phyloP scores from a whole-genome alignment of 1,140 invertebrate species.

The Platyura marginata region DNA sequence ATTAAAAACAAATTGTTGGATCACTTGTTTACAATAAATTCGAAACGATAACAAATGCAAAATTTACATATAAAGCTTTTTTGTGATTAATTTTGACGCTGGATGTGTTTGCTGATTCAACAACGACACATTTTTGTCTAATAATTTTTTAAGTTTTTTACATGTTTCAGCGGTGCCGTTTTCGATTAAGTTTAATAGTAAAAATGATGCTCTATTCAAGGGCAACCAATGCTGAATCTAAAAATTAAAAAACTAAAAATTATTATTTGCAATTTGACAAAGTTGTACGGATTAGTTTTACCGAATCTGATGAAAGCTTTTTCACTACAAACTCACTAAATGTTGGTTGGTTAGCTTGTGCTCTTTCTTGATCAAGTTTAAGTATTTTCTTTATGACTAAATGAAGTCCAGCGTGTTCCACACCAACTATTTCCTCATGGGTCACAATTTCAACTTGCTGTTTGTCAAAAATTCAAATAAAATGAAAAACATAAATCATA shows the following conservation, averaged over 20 bases:
- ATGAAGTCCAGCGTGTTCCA: constrained; percentile 68
- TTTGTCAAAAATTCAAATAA: no score
- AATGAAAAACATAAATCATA: no score
- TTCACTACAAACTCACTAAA: constrained; percentile 28
- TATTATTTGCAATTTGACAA: background rate
- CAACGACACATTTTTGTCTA: constrained; percentile 12
- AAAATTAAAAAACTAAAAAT: constrained; percentile 6
- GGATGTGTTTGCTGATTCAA: constrained; percentile 22
- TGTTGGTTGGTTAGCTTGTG: constrained; percentile 15
- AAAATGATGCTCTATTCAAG: constrained; percentile 39
- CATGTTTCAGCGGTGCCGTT: constrained; percentile 17
- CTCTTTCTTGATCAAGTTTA: constrained; percentile 34
- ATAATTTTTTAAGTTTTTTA: constrained; percentile 11
- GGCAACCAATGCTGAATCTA: constrained; percentile 30
- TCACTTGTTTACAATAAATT: no score
- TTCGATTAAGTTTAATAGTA: constrained; percentile 32
- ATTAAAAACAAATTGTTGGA: no score
- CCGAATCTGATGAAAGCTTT: constrained; percentile 15
- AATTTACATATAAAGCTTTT: constrained; percentile 21
- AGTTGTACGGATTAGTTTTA: constrained; percentile 3
- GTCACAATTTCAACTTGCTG: no score
- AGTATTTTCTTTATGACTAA: constrained; percentile 65
- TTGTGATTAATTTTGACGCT: constrained; percentile 32
- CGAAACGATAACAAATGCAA: no score
- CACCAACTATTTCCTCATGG: constrained; percentile 30